Evolutionary conservation across 1,140 invertebrate genomes (phyloP), one percentile per base, ranked within the genome.

Genomic region (Mylabris phalerata): DNA sequence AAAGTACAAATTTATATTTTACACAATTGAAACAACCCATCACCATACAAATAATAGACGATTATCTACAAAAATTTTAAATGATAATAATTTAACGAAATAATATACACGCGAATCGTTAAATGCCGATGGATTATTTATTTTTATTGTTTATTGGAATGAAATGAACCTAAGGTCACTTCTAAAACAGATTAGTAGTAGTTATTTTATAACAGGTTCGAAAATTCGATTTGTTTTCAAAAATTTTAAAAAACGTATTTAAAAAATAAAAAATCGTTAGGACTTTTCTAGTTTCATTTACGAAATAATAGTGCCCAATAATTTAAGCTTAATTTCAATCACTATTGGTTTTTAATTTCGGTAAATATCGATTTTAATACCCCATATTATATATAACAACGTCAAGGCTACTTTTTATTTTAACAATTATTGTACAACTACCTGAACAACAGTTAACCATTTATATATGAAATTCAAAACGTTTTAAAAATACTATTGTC

Each of bases 401-500:
- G 54, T 58, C 57, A 61, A 63, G 61, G 59, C 66, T 67, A 67
- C 61, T 44, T 25, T 60, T 46, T 26, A 50, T 57, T 32, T 32
- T 61, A 68, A 68, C 66, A 68, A 68, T 68, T 65, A 66, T 68
- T 68, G 62, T 64, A 64, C 64, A 64, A 61, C 64, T 62, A 66
- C 66, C 65, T 64, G 60, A 65, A 62, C 58, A 68, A 68, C 62
- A 63, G 49, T 57, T 67, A 55, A 62, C 63, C 59, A 62, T 62
- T 65, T 57, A 67, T 19, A 19, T 68, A 70, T 62, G 62, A 63
- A 64, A 67, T 61, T 60, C 59, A 64, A 62, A 68, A 62, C 56
- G 61, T 63, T 61, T 68, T 67, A 67, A 68, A 70, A 70, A 68
- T 67, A 63, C 68, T 70, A 70, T 70, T 70, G 68, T 70, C 68